Conservation (phyloP, 2,888 invertebrate genomes). For the Liposcelis brunnea region DNA sequence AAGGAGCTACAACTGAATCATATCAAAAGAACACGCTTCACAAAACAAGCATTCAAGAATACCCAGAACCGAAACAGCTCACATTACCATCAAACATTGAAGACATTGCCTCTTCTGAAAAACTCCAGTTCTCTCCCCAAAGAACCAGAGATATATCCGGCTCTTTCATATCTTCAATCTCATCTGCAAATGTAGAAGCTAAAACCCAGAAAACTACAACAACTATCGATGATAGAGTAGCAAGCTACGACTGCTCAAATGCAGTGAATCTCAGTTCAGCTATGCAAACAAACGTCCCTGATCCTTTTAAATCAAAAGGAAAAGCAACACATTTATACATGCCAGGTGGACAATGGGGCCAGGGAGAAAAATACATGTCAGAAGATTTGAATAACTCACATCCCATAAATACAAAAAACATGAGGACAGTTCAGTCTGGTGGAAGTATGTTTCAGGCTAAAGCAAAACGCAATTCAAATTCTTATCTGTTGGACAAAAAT, state of each 20-base stretch:
- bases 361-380: slow-evolving; percentile 22
- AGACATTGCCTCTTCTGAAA: slow-evolving; percentile 16
- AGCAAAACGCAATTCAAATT: too few species aligned
- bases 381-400: slow-evolving; percentile 21
- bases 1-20: too few species aligned
- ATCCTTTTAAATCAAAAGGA: slow-evolving; percentile 21
- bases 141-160: slow-evolving; percentile 18
- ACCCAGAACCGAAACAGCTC: slow-evolving; percentile 11
- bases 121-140: slow-evolving; percentile 19
- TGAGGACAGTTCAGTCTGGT: too few species aligned
- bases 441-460: too few species aligned
- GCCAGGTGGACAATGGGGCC: slow-evolving; percentile 23
- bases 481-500: too few species aligned
- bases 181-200: too few species aligned
- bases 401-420: not conserved
- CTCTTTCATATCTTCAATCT: slow-evolving; percentile 13
- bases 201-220: slow-evolving; percentile 1
- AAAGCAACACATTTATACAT: slow-evolving; percentile 23
- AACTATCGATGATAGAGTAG: slow-evolving; percentile 17
- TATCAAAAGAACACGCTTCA: not conserved
- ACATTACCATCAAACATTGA: slow-evolving; percentile 17
- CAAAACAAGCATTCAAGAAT: slow-evolving; percentile 5
- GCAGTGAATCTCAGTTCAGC: slow-evolving; percentile 20
- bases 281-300: slow-evolving; percentile 26
- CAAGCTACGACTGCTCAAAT: slow-evolving; percentile 19